Base-by-base conservation (phyloP, 2,797 vertebrate species). In the Mus minutoides region DNA sequence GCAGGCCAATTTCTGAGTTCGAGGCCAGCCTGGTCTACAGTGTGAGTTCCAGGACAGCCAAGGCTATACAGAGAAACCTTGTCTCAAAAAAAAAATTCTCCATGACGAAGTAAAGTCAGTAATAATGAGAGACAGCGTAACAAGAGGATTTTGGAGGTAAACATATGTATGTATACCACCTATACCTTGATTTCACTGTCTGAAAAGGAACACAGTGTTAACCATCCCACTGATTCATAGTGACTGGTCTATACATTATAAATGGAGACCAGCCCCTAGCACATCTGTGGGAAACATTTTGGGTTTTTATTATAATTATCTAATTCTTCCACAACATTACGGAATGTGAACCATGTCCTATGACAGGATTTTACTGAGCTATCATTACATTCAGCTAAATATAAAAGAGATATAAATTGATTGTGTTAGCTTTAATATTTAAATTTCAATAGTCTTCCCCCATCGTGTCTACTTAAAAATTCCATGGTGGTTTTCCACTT, bases 381-480 rank as follows among this genome's bases (percentile, higher is more conserved):
- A 16, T n/a, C 94, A 62, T 92, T 24, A n/a, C 7, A 95, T 11
- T 78, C 73, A 78, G 17, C 10, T 86, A 49, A 49, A 96, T 94
- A 89, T 76, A 91, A 54, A 82, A 21, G 46, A 90, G 64, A 93
- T 49, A 95, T 56, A 94, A 80, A 92, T 97, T 88, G 92, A 94
- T 84, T 96, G 14, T 94, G 31, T 58, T 90, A 89, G 34, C 19
- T 91, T 86, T 9, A 46, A 67, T n/a, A 97, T n/a, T 79, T 58
- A 96, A 96, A 88, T 31, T 16, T 9, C 0, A 43, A 76, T 2
- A 1, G 12, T 85, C 67, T 95, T 93, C 75, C 80, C 92, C 94
- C 92, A 96, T 46, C 49, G 19, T 67, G 29, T 86, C n/a, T 52
- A 26, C 87, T 96, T 10, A 95, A 60, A 95, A 43, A 31, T 94